Evolutionary conservation across 1,140 invertebrate species (phyloP), one percentile per base, ranked within the genome.

Genomic region (Carcinoscorpius rotundicauda): DNA sequence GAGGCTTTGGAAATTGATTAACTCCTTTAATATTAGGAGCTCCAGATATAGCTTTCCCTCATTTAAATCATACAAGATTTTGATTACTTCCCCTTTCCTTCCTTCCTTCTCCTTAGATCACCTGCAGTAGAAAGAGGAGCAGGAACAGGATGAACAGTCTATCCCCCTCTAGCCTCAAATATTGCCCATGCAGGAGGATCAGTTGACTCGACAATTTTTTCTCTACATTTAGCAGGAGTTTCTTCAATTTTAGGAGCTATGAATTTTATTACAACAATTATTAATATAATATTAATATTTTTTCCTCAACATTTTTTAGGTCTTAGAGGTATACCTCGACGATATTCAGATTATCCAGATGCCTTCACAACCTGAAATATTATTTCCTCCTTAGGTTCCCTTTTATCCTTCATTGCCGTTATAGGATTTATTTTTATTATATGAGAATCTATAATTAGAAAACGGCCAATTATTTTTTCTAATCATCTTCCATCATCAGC

Each of bases 1-100:
- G 86, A 58, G 85, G 86, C 71, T 87, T 88, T 80, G 85, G 85
- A 70, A 88, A 89, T 77, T 88, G 84, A 81, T 76, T 89, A 75
- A 76, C 4, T n/a, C 86, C 86, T 56, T 73, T 87, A 78, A 85
- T 87, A 80, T 66, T 88, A 70, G 83, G 83, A 68, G 79, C 81
- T 0, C 82, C 83, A 9, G 87, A 89, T 82, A 87, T 89, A 80
- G 82, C 83, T 5, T 88, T 87, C 64, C 86, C 85, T 5, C 84
- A 86, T 73, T 77, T 87, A 81, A 88, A 88, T 82, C 87, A 87
- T 81, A 82, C 87, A 81, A 86, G 85, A 75, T 87, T 88, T 81
- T 87, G 85, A 81, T 69, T 88, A 64, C 68, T 87, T 63, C 81
- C 81, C 0, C 82, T 83, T 3, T 82, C 83, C 62, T n/a, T 70